Base-by-base conservation (phyloP, 2,797 vertebrate species). In the Rhinatrema bivittatum region DNA sequence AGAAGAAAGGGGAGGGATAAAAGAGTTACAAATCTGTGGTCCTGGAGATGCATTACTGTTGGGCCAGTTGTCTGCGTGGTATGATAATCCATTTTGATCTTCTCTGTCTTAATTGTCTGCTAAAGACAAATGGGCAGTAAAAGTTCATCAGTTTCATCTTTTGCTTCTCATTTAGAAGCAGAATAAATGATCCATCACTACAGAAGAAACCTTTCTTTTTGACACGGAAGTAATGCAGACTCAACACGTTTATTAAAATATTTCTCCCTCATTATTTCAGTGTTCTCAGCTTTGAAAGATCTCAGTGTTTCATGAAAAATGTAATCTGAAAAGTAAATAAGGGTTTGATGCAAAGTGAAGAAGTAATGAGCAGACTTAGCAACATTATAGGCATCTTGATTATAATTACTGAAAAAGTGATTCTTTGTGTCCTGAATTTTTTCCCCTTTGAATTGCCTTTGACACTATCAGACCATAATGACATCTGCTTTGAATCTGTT, bases 291-390 rank as follows among this genome's bases (percentile, higher is more conserved):
- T 82, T 74, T 62, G 77, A 82, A 82, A 84, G 84, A 84, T 85
- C 79, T 81, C 63, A 65, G 74, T 68, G 69, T 84, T 86, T 87
- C 61, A 79, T 85, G 76, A 87, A 82, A 79, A 80, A 82, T 87
- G 84, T 89, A 90, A 94, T 93, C 88, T 86, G 86, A 88, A 90
- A 94, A 92, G 91, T 90, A 94, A 96, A 96, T 96, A 87, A 78
- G 74, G 66, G 73, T 83, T 87, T 87, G 84, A 87, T 90, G 84
- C 78, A 86, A 80, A 84, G 81, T 62, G 58, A 69, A 68, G 67
- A 78, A 74, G 82, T 94, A 92, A 94, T 87, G 87, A 91, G 88
- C 78, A 71, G 74, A 73, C 77, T 60, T 63, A 70, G 69, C 78
- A 60, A 75, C 72, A 72, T 78, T 73, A 81, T 72, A 78, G 70